A percentile compares a stretch with the other conserved stretches of the same genome.
phyloP scores from a whole-genome alignment of 2,888 invertebrate genomes.

The Bugulina stolonifera region DNA sequence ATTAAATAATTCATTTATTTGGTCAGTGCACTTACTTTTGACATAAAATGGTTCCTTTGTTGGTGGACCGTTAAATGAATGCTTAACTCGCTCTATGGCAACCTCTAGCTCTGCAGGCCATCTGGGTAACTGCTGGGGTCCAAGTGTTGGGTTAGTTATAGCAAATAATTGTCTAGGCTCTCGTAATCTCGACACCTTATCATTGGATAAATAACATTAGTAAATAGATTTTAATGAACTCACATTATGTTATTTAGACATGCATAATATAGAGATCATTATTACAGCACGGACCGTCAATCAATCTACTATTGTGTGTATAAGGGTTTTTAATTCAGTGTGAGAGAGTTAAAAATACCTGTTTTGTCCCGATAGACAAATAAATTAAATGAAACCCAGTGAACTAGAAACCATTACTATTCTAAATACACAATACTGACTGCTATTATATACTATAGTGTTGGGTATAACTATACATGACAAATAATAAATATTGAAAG shows the following conservation, averaged over 20 bases:
- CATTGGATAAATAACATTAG: background rate
- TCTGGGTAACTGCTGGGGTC: constrained; percentile 23
- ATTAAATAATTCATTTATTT: too few species aligned
- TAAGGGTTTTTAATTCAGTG: background rate
- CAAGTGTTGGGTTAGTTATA: constrained; percentile 30
- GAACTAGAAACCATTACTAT: too few species aligned
- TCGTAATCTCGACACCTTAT: constrained; percentile 45
- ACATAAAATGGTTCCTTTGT: constrained; percentile 71
- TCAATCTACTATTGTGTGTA: background rate
- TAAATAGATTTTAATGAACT: too few species aligned
- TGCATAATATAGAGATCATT: background rate
- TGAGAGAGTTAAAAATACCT: background rate
- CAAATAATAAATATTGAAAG: background rate
- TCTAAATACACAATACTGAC: too few species aligned
- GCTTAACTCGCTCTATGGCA: constrained; percentile 71
- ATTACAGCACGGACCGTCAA: background rate
- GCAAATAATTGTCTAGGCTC: constrained; percentile 50
- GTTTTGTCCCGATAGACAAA: background rate
- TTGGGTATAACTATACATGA: too few species aligned
- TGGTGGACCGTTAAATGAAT: constrained; percentile 67
- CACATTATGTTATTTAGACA: background rate
- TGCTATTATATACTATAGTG: too few species aligned
- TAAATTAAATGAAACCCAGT: background rate
- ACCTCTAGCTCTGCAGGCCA: constrained; percentile 62
- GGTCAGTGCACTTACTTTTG: constrained; percentile 46